A percentile compares a stretch with the other conserved stretches of the same genome.
Conservation (phyloP, 2,113 vertebrate genomes). For the Austrofundulus limnaeus region DNA sequence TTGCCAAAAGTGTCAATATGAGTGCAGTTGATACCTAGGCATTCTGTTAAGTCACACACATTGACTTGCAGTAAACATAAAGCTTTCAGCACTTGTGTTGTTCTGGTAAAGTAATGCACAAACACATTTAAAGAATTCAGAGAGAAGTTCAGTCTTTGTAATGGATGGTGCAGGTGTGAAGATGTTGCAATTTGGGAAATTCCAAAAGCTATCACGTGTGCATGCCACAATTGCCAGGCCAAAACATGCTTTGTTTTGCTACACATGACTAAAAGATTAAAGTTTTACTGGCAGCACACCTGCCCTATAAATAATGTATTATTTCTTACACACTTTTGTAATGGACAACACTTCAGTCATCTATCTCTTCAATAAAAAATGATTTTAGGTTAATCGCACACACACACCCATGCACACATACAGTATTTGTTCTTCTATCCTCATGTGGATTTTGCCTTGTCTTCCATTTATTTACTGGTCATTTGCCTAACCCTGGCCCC, state of each 20-base stretch:
- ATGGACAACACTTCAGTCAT: not conserved
- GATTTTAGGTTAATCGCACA: not conserved
- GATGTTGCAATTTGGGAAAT: conserved; percentile 53
- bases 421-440: too few species aligned
- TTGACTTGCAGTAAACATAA: too few species aligned
- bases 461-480: too few species aligned
- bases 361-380: not conserved
- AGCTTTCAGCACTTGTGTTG: too few species aligned
- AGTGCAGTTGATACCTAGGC: conserved; percentile 43
- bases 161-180: conserved; percentile 61
- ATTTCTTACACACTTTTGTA: conserved; percentile 8
- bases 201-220: conserved; percentile 44
- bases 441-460: too few species aligned
- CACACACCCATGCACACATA: too few species aligned
- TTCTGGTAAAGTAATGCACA: too few species aligned
- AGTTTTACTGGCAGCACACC: conserved; percentile 55
- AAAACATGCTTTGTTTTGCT: conserved; percentile 26
- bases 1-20: conserved; percentile 17
- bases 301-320: conserved; percentile 46
- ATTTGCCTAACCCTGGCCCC: too few species aligned
- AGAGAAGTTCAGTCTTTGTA: too few species aligned
- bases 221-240: conserved; percentile 28
- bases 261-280: conserved; percentile 36
- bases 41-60: not conserved
- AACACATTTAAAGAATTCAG: too few species aligned